Base-by-base conservation (phyloP, 1,140 invertebrate genomes). In the Propsilocerus akamusi region DNA sequence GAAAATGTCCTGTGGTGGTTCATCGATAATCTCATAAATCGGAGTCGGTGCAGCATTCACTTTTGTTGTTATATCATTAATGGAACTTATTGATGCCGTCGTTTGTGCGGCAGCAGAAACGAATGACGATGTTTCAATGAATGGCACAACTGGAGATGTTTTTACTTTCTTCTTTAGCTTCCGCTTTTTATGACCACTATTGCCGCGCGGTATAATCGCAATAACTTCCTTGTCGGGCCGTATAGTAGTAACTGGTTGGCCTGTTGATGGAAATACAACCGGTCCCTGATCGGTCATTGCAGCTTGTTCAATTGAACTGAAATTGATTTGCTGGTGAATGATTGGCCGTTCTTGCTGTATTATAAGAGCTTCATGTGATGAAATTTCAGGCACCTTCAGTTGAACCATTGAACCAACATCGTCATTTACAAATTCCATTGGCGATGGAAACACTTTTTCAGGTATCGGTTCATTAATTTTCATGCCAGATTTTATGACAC, bases 161-260 rank as follows among this genome's bases (percentile, higher is more conserved):
- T 41, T 41, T 41, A 17, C 34, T 41, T 41, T 41, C 34, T 41
- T 41, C 22, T 41, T 41, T 20, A 41, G 22, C 22, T 41, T 41
- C 34, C 34, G 34, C 17, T 41, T 41, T 41, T 41, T 41, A n/a
- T n/a, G n/a, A n/a, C n/a, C n/a, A n/a, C n/a, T n/a, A 41, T 41
- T 41, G 17, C 14, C 34, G 5, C 34, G 14, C 34, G 34, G 14
- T 7, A n/a, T 17, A 17, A 17, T 5, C 4, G 34, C 34, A 3
- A n/a, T 7, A 7, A n/a, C n/a, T 30, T 30, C 22, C 5, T 41
- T 41, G 17, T 41, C 11, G 34, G 34, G 2, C 8, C 34, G 14
- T 20, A 41, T 7, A 8, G 5, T 7, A 41, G 10, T 20, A 17
- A 17, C 17, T 41, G 5, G 34, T 41, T 10, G 14, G 14, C 22